A percentile compares a stretch with the other conserved stretches of the same genome.
Conservation (phyloP, 2,113 vertebrate species). For the Gavia stellata region DNA sequence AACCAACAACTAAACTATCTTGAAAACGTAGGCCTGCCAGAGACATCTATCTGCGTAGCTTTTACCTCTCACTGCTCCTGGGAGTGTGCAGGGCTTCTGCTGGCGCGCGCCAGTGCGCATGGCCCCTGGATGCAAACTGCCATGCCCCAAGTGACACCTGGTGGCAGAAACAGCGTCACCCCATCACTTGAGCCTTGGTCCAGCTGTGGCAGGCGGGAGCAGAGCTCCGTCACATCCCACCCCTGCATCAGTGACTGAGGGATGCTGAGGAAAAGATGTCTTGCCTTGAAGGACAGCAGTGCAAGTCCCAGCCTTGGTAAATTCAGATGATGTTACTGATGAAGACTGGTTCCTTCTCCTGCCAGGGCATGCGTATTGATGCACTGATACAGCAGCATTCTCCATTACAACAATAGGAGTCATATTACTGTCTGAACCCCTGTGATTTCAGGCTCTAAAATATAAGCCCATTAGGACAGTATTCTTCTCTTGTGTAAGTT, state of each 20-base stretch:
- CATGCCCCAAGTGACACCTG: conserved; percentile 7
- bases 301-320: not conserved
- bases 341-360: not conserved
- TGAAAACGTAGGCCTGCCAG: not conserved
- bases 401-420: not conserved
- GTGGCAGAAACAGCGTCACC: not conserved
- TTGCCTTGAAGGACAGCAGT: not conserved
- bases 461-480: not conserved
- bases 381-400: not conserved
- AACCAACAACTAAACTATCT: not conserved
- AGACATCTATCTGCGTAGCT: accelerated
- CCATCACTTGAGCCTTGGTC: not conserved
- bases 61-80: not conserved
- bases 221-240: not conserved
- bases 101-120: not conserved
- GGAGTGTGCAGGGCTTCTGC: not conserved
- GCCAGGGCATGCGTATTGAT: not conserved
- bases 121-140: not conserved
- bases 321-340: not conserved
- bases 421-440: not conserved
- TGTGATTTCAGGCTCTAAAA: not conserved
- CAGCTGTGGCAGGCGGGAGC: not conserved
- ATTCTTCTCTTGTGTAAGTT: not conserved
- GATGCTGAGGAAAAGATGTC: not conserved
- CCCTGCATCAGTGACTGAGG: not conserved